Conservation (phyloP, 2,797 vertebrate genomes). For the Melanitta fusca region DNA sequence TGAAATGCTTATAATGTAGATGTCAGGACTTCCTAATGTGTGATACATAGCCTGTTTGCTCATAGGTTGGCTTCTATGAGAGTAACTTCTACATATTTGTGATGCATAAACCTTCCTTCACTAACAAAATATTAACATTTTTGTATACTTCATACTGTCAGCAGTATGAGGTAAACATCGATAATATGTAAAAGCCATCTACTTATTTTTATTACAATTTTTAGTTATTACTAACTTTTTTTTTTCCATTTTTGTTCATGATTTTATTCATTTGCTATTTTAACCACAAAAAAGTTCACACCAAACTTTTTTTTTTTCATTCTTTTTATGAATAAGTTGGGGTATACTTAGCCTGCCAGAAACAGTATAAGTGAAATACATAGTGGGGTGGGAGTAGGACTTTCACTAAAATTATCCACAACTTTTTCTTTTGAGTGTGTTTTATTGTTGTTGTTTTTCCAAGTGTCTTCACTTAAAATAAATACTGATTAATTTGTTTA, state of each 20-base stretch:
- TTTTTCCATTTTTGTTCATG: background rate
- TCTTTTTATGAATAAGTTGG: background rate
- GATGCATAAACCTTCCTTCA: background rate
- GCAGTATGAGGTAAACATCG: background rate
- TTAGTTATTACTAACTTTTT: background rate
- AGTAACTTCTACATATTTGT: background rate
- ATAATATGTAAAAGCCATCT: background rate
- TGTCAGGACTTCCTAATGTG: background rate
- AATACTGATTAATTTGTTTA: background rate
- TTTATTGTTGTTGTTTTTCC: background rate
- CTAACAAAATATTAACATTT: background rate
- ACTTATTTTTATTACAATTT: background rate
- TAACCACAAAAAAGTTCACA: background rate
- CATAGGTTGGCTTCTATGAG: accelerated
- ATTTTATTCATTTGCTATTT: background rate
- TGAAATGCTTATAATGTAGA: background rate
- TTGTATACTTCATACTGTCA: background rate
- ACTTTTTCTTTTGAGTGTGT: background rate
- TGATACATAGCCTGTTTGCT: background rate
- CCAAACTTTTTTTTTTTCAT: background rate
- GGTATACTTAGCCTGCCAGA: background rate
- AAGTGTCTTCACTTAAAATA: background rate
- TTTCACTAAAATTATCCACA: background rate
- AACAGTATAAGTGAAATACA: background rate
- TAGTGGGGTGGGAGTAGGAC: background rate